phyloP scores from a whole-genome alignment of 2,797 vertebrate species.

The Malurus splendens region DNA sequence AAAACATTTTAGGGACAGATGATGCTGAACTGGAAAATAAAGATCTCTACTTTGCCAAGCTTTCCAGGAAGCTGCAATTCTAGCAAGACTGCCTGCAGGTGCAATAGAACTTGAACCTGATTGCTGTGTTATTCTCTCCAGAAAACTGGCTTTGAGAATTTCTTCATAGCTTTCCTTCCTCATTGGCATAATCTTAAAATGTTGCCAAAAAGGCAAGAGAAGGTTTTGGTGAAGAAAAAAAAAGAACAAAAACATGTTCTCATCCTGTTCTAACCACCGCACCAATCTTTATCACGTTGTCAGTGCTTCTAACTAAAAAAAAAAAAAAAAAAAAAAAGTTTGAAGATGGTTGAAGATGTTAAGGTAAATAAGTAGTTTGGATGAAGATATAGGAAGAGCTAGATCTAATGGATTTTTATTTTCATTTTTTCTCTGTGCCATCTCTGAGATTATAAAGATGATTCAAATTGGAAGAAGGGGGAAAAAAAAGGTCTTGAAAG shows the following conservation, averaged over 20 bases:
- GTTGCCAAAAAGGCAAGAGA: background rate
- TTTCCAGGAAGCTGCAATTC: conserved; percentile 40
- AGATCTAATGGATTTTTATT: background rate
- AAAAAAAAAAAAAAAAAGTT: background rate
- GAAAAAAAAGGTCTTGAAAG: background rate
- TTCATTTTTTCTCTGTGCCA: background rate
- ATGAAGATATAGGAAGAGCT: background rate
- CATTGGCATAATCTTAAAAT: background rate
- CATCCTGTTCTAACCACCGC: background rate
- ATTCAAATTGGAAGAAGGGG: background rate
- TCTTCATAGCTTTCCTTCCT: background rate
- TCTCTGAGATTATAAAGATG: background rate
- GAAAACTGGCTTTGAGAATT: conserved; percentile 20
- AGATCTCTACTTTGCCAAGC: background rate
- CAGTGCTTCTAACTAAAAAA: background rate
- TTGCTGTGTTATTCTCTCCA: conserved; percentile 18
- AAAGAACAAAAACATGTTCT: background rate
- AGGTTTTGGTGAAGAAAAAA: background rate
- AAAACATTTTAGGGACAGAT: conserved; percentile 50
- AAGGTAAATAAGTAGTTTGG: background rate
- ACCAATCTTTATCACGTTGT: background rate
- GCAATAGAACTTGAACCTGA: conserved; percentile 10
- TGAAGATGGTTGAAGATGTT: background rate
- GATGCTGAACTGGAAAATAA: conserved; percentile 52
- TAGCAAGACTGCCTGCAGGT: conserved; percentile 36